phyloP scores from a whole-genome alignment of 2,113 vertebrate species.

The Tichodroma muraria region DNA sequence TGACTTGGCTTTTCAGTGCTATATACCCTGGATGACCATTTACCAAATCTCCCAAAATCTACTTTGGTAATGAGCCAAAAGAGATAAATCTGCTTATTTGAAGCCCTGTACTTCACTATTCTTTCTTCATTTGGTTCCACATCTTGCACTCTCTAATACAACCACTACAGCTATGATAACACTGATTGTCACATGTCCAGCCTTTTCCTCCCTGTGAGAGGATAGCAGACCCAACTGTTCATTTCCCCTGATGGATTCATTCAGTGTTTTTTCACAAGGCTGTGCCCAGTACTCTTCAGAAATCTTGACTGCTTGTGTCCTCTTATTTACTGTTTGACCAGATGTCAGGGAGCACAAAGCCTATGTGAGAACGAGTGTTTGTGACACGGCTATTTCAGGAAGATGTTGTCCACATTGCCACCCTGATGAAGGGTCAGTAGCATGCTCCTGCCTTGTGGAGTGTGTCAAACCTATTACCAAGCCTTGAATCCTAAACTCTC shows the following conservation, averaged over 20 bases:
- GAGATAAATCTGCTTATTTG: not conserved
- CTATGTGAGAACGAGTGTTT: fast-evolving
- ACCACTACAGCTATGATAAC: not conserved
- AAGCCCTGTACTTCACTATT: not conserved
- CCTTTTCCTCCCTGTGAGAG: not conserved
- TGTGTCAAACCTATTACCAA: not conserved
- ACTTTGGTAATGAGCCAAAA: not conserved
- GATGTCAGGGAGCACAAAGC: not conserved
- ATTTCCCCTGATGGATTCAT: not conserved
- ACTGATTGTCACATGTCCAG: not conserved
- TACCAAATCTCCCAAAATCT: not conserved
- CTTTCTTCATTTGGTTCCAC: not conserved
- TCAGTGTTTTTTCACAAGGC: not conserved
- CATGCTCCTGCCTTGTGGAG: not conserved
- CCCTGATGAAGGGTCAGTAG: too few species aligned
- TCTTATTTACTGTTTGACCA: not conserved
- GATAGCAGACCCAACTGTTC: not conserved
- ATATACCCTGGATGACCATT: not conserved
- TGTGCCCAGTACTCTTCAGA: not conserved
- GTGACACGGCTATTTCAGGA: not conserved
- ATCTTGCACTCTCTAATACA: not conserved
- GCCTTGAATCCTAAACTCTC: not conserved
- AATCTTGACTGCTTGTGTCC: not conserved
- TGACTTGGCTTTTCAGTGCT: not conserved
- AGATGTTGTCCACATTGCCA: not conserved